Percentiles rank a stretch among this genome's conserved stretches.
Evolutionary conservation across 2,888 invertebrate genomes (phyloP).

Genomic region (Lasius platythorax): DNA sequence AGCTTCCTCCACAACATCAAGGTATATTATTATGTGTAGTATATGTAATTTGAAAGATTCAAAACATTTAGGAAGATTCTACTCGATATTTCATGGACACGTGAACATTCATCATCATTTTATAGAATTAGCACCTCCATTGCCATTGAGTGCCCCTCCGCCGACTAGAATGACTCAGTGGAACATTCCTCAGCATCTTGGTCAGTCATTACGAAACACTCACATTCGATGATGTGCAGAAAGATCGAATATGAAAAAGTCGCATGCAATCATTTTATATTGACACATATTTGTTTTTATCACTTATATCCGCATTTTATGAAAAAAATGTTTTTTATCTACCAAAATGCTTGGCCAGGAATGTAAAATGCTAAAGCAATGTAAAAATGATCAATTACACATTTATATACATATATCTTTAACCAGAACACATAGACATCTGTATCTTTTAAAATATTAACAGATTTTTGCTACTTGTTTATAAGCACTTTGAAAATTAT

Average conservation of each 20-base stretch:
- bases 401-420: not conserved
- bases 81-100: constrained; percentile 80
- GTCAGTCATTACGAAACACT: constrained; percentile 79
- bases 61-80: constrained; percentile 56
- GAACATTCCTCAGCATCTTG: constrained; percentile 83
- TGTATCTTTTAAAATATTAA: constrained; percentile 3
- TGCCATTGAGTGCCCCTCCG: constrained; percentile 88
- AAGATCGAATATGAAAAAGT: constrained; percentile 44
- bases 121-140: constrained; percentile 88
- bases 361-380: constrained; percentile 21
- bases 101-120: constrained; percentile 76
- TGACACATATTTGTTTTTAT: constrained; percentile 23
- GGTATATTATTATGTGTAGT: constrained; percentile 71
- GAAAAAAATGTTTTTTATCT: not conserved
- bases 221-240: constrained; percentile 44
- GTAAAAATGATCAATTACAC: not conserved
- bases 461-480: constrained; percentile 1
- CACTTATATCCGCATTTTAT: not conserved
- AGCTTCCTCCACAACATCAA: constrained; percentile 80
- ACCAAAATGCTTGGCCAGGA: constrained; percentile 21
- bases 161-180: constrained; percentile 83
- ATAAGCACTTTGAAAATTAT: constrained; percentile 4
- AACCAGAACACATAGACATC: not conserved
- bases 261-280: constrained; percentile 45
- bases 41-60: not conserved